Base-by-base conservation (phyloP, 2,888 invertebrate genomes). In the Chrysolina haemoptera region DNA sequence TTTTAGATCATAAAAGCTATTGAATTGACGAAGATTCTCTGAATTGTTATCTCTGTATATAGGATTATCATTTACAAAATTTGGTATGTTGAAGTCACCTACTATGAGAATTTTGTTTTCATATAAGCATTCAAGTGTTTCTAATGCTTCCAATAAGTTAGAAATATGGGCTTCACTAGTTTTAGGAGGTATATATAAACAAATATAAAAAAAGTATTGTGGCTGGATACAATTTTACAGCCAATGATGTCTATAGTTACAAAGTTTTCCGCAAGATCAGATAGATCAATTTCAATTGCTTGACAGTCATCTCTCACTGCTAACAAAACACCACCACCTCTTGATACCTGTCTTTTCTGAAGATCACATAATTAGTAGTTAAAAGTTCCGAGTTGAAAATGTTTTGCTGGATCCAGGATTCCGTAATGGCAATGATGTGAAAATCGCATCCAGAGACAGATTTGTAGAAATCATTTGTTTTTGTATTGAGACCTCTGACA, bases 331-430 rank as follows among this genome's bases (percentile, higher is more conserved):
- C 12, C 55, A 55, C 55, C 55, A 55, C 55, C 55, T 55, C 55
- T 55, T 55, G 6, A 18, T 55, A 16, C 16, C 55, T 55, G 55
- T 18, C 55, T 55, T 55, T 55, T 55, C 12, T 55, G 55, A 55
- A 55, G 27, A 55, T 18, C 55, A 55, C 55, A 55, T 55, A 55
- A 55, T 55, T 55, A 18, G 9, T 18, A 14, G 46, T 46, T 11
- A 46, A 46, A 12, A 62, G 62, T 62, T 62, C 62, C 62, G n/a
- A n/a, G n/a, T n/a, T n/a, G n/a, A n/a, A n/a, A n/a, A n/a, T n/a
- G n/a, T n/a, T n/a, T n/a, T n/a, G 62, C 35, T 62, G 62, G 62
- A 62, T 20, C 62, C 40, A 62, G 62, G 62, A 62, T 62, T 62
- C 62, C 35, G 62, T 27, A 12, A 62, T 62, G 62, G 62, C 62